Evolutionary conservation across 64 coral and sea anemone species (phyloP).

Genomic region (Pachyseris speciosa): DNA sequence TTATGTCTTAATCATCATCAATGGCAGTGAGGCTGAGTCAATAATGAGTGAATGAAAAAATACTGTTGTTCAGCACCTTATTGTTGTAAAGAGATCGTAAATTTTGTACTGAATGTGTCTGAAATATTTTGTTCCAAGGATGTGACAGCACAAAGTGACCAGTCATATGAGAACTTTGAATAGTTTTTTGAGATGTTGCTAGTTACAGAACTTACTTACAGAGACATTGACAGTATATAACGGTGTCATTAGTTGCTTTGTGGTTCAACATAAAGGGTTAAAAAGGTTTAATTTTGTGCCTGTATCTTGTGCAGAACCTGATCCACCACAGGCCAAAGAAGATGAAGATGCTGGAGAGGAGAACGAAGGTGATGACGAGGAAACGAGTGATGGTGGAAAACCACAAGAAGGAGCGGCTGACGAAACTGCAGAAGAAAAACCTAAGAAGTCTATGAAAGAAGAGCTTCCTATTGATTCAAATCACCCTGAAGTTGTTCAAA

Average conservation of each 20-base stretch:
- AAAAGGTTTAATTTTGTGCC: neutral
- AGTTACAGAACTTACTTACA: no score
- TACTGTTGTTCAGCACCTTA: no score
- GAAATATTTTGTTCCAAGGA: no score
- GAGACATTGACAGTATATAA: no score
- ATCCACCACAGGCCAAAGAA: neutral
- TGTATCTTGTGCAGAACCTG: constrained; percentile 1
- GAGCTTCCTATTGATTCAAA: constrained; percentile 76
- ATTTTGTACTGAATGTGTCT: no score
- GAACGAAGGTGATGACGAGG: constrained; percentile 25
- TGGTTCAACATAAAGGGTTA: no score
- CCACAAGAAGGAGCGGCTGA: neutral
- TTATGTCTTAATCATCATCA: no score
- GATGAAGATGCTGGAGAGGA: constrained; percentile 19
- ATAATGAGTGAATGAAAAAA: no score
- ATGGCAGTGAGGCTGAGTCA: no score
- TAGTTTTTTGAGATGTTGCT: no score
- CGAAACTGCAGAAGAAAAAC: neutral
- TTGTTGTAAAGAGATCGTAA: no score
- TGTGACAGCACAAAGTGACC: neutral
- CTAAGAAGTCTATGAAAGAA: constrained; percentile 10
- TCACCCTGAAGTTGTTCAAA: constrained; percentile 88
- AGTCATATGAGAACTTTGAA: neutral
- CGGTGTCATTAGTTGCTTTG: no score
- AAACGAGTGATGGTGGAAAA: neutral